phyloP scores from a whole-genome alignment of 1,140 invertebrate species.

The Pachyrhynchus sulphureomaculatus region DNA sequence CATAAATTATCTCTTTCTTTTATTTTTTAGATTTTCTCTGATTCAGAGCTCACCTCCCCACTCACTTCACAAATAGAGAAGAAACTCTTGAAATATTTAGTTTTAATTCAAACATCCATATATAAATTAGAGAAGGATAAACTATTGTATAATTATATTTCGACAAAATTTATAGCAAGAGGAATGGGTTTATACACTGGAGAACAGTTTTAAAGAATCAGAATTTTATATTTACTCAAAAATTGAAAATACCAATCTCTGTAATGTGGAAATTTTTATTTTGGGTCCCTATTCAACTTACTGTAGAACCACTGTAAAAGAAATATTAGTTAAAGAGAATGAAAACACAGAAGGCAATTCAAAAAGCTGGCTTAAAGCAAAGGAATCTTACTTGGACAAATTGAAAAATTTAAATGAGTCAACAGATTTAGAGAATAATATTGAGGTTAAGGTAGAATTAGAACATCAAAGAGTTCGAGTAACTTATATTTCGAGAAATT shows the following conservation, averaged over 20 bases:
- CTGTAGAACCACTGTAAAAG: conserved; percentile 1
- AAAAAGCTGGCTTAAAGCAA: not conserved
- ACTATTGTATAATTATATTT: conserved; percentile 38
- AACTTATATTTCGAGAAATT: conserved; percentile 40
- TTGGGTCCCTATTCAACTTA: conserved; percentile 9
- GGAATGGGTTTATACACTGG: conserved; percentile 59
- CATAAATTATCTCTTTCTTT: conserved; percentile 10
- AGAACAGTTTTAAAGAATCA: conserved; percentile 54
- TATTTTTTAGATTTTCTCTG: conserved; percentile 56
- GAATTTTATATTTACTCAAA: conserved; percentile 46
- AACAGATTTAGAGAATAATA: conserved; percentile 18
- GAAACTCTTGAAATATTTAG: conserved; percentile 55
- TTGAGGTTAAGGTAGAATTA: conserved; percentile 36
- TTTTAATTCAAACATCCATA: conserved; percentile 53
- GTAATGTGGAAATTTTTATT: conserved; percentile 14
- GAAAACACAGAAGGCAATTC: not conserved
- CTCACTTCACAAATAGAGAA: conserved; percentile 49
- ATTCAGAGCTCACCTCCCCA: conserved; percentile 54
- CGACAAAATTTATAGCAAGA: conserved; percentile 57
- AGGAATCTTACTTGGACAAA: not conserved
- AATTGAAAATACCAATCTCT: not conserved
- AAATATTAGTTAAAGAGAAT: not conserved
- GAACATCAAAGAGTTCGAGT: conserved; percentile 43
- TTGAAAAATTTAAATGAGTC: not conserved
- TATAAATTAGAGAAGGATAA: conserved; percentile 45